Base-by-base conservation (phyloP, 2,888 invertebrate genomes). In the Nebria salina region DNA sequence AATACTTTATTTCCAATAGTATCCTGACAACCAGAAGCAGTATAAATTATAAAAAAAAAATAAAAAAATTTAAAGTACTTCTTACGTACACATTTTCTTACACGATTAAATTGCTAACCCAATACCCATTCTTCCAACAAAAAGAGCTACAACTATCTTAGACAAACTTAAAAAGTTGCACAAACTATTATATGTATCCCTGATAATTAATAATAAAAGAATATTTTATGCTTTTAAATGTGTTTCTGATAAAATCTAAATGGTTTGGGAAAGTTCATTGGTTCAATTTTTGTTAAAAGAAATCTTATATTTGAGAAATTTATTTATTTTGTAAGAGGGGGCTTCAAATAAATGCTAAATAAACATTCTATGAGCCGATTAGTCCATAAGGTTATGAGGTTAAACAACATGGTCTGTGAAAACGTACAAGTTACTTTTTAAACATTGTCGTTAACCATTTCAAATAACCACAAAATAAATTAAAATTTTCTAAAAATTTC, bases 361-460 rank as follows among this genome's bases (percentile, higher is more conserved):
- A 81, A 81, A 76, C 81, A 73, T 65, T 81, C 76, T 81, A 72
- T 76, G 65, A 81, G 72, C 76, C 66, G 81, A 81, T 81, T 81
- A 81, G 20, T 65, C 72, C 64, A 41, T 54, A 70, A 73, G 73
- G 72, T 72, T 34, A 72, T 26, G n/a, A 75, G 75, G 79, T 25
- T 72, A 54, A 73, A 73, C 73, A 73, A 41, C 73, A 20, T n/a
- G 26, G 41, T 9, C 73, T 41, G 20, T 26, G 79, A 79, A 79
- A 74, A 66, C 79, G 43, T 79, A 79, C 75, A 79, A 79, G 74
- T 65, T 78, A 78, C 78, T n/a, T 73, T 73, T 65, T 73, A 26
- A 70, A 70, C 70, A 70, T 70, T 34, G 70, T 54, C 54, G 54
- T 54, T 7, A 54, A 54, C 54, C 11, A 54, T 54, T 54, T 54